Conservation (phyloP, 1,140 invertebrate genomes). For the Lordiphosa stackelbergi region DNA sequence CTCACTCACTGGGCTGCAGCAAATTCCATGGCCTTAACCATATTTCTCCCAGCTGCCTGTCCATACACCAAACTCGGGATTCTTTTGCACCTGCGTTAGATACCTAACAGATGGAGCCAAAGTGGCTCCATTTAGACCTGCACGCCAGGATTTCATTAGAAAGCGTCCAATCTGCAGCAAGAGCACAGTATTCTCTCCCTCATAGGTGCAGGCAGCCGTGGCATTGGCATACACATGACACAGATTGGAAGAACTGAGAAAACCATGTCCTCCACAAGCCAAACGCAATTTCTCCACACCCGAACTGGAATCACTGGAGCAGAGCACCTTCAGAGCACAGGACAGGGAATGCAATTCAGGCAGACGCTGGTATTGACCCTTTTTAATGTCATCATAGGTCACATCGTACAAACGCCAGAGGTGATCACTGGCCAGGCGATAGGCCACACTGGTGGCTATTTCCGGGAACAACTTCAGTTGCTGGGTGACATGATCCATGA, state of each 20-base stretch:
- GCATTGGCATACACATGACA: conserved; percentile 87
- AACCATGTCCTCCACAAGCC: conserved; percentile 96
- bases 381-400: conserved; percentile 86
- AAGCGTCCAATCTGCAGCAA: conserved; percentile 92
- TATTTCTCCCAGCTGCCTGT: conserved; percentile 81
- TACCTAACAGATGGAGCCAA: conserved; percentile 84
- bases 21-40: conserved; percentile 82
- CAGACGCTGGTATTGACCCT: conserved; percentile 85
- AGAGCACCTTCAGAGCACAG: conserved; percentile 92
- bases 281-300: conserved; percentile 89
- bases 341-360: conserved; percentile 93
- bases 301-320: conserved; percentile 83
- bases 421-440: conserved; percentile 84
- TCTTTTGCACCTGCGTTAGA: conserved; percentile 77
- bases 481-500: conserved; percentile 95
- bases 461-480: conserved; percentile 94
- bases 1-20: conserved; percentile 83
- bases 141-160: conserved; percentile 85
- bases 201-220: conserved; percentile 93
- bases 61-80: conserved; percentile 78
- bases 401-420: conserved; percentile 90
- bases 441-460: conserved; percentile 87
- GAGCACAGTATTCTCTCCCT: conserved; percentile 96
- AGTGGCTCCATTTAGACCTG: conserved; percentile 78
- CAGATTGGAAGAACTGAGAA: conserved; percentile 89